phyloP scores from a whole-genome alignment of 2,888 invertebrate species.

The Palloptera scutellata region DNA sequence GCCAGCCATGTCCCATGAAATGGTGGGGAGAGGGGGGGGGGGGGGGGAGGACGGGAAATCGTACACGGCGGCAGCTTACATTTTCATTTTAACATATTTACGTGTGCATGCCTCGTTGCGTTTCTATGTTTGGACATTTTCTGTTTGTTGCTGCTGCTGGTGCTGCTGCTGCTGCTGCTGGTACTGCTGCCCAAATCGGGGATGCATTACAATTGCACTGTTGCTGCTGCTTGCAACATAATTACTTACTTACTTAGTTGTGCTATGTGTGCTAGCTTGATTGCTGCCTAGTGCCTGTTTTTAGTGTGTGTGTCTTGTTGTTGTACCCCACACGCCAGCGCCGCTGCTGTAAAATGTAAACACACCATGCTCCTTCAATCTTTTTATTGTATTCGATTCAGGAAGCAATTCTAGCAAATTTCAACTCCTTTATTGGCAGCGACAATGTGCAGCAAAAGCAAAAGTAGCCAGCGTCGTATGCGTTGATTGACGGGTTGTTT shows the following conservation, averaged over 20 bases:
- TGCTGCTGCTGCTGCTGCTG: background rate
- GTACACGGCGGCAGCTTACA: no score
- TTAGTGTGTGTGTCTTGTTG: no score
- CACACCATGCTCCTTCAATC: background rate
- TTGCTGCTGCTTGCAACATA: no score
- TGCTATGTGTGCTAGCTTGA: no score
- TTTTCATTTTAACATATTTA: background rate
- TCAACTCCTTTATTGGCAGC: no score
- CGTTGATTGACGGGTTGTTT: conserved; percentile 2
- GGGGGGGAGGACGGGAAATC: no score
- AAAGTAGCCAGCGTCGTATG: background rate
- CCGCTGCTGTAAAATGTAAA: background rate
- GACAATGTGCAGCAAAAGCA: conserved; percentile 4
- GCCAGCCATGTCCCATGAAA: conserved; percentile 11
- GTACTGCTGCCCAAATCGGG: background rate
- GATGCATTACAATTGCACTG: background rate
- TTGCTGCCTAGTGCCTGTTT: no score
- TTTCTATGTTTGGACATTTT: conserved; percentile 1
- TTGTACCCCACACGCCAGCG: no score
- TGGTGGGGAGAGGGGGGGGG: no score
- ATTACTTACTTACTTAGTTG: no score
- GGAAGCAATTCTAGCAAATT: no score
- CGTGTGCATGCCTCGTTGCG: conserved; percentile 2
- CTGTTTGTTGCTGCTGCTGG: background rate
- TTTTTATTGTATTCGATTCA: background rate